A percentile compares a stretch with the other conserved stretches of the same genome.
Evolutionary conservation across 2,113 vertebrate species (phyloP).

Genomic region (Candoia aspera): DNA sequence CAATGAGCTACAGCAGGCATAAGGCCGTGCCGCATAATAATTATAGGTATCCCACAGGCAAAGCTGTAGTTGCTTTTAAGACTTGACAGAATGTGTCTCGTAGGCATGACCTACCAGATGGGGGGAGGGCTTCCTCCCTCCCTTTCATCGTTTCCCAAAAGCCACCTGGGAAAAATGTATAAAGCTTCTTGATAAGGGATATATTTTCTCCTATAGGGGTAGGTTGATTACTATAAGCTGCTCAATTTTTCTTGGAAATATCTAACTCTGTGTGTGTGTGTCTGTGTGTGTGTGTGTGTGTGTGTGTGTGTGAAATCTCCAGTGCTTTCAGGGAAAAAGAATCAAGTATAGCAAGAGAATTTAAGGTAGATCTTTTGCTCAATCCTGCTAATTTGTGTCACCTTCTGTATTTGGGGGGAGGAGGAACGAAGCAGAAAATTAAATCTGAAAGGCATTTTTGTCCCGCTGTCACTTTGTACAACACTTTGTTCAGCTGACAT

Average conservation of each 20-base stretch:
- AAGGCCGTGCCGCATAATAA: conserved; percentile 75
- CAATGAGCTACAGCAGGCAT: conserved; percentile 79
- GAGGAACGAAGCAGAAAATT: conserved; percentile 86
- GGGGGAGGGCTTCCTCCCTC: conserved; percentile 41
- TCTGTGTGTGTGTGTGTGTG: too few relatives aligned
- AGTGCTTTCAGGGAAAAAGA: conserved; percentile 69
- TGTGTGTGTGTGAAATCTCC: not conserved
- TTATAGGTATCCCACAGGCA: conserved; percentile 85
- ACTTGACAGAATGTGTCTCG: conserved; percentile 83
- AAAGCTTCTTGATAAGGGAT: conserved; percentile 79
- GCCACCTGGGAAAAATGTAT: conserved; percentile 76
- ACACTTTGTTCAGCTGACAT: conserved; percentile 83
- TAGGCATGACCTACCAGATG: conserved; percentile 85
- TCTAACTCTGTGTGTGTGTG: too few relatives aligned
- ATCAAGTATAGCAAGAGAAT: conserved; percentile 76
- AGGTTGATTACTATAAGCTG: conserved; percentile 74
- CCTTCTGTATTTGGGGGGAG: conserved; percentile 69
- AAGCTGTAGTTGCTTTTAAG: conserved; percentile 81
- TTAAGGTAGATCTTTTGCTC: conserved; percentile 70
- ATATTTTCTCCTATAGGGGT: conserved; percentile 77
- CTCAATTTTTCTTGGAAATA: conserved; percentile 69
- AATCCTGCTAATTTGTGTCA: conserved; percentile 80
- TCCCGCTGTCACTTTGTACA: conserved; percentile 84
- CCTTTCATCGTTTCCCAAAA: conserved; percentile 79
- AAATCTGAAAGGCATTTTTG: conserved; percentile 84